A percentile compares a stretch with the other conserved stretches of the same genome.
Evolutionary conservation across 2,113 vertebrate species (phyloP).

Genomic region (Cisticola juncidis): DNA sequence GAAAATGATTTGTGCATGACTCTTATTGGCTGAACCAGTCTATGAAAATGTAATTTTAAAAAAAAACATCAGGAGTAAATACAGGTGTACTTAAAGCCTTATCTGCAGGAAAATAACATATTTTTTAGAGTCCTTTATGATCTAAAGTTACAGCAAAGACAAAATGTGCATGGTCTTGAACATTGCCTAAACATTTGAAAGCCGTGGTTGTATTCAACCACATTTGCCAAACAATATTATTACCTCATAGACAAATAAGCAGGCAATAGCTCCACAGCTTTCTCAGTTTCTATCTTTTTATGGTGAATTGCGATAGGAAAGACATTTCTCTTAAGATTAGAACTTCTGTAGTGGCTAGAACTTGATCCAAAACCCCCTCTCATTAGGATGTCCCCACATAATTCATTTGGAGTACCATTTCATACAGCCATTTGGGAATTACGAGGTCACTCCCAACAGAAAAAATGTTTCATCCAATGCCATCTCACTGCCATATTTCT

Average conservation of each 20-base stretch:
- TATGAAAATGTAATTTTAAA: not conserved
- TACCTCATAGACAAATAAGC: not conserved
- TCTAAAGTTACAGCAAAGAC: not conserved
- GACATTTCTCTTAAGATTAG: not conserved
- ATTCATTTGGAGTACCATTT: not conserved
- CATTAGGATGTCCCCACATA: not conserved
- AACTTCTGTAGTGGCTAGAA: not conserved
- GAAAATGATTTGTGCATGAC: not conserved
- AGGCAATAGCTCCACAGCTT: not conserved
- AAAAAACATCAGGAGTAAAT: not conserved
- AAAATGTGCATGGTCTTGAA: not conserved
- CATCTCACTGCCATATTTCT: constrained; percentile 14
- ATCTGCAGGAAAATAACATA: not conserved
- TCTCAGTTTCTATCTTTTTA: not conserved
- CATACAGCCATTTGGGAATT: not conserved
- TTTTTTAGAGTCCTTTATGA: not conserved
- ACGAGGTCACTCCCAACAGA: not conserved
- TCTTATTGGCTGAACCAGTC: not conserved
- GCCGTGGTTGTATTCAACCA: not conserved
- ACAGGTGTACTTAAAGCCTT: not conserved
- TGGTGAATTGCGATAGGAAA: not conserved
- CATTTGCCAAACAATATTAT: not conserved
- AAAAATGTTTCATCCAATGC: not conserved
- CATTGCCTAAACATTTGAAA: not conserved
- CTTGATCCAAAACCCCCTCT: not conserved